A percentile compares a stretch with the other conserved stretches of the same genome.
These are phyloP conservation scores for Mormyrus proboscirostris DNA, from an alignment of 2,797 vertebrate genomes.

Conservation along the genomic window DNA sequence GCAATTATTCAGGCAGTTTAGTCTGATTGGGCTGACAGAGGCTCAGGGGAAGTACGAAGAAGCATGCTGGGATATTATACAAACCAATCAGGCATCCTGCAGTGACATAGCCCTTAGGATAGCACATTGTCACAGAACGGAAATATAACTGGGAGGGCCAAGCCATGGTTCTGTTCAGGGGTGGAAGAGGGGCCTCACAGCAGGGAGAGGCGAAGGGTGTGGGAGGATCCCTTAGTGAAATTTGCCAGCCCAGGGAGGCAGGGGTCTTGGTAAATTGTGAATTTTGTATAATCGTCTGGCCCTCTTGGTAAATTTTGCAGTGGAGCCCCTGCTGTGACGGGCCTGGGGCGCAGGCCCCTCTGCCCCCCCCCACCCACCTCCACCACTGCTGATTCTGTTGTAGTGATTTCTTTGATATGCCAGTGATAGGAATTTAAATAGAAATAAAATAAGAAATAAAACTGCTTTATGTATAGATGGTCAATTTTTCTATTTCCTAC, in stretches of 20 bases:
- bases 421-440: background rate
- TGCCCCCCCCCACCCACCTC: background rate
- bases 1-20: conserved; percentile 10
- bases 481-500: background rate
- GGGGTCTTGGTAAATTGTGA: background rate
- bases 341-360: background rate
- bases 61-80: conserved; percentile 4
- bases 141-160: background rate
- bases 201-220: background rate
- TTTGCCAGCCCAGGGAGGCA: background rate
- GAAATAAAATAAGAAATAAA: background rate
- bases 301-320: background rate
- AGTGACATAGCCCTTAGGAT: background rate
- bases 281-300: background rate
- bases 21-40: conserved; percentile 6
- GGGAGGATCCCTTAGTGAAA: background rate
- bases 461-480: background rate
- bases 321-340: background rate
- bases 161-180: background rate
- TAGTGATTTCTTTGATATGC: background rate
- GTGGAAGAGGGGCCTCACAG: background rate
- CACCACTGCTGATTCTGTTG: background rate
- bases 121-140: background rate
- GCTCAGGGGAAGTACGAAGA: background rate
- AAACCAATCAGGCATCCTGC: background rate